phyloP scores from a whole-genome alignment of 2,113 vertebrate genomes.

The Diadophis punctatus region DNA sequence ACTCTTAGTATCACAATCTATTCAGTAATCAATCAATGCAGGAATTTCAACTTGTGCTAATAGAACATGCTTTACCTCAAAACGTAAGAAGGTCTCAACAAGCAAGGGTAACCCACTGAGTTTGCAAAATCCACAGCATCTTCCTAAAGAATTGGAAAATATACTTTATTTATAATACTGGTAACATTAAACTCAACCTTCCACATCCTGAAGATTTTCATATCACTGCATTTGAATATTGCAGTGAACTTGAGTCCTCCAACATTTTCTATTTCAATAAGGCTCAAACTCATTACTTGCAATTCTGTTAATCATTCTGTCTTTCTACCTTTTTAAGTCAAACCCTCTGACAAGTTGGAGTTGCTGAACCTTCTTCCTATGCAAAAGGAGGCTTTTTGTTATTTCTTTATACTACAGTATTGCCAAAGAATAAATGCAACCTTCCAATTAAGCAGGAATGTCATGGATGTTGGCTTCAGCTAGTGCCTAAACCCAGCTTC shows the following conservation, averaged over 20 bases:
- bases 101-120: conserved; percentile 86
- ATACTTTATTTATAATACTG: not conserved
- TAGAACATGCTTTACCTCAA: conserved; percentile 76
- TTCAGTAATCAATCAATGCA: not conserved
- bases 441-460: not conserved
- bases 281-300: not conserved
- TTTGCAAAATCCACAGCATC: conserved; percentile 85
- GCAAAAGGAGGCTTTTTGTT: not conserved
- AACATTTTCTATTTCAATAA: not conserved
- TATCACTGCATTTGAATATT: not conserved
- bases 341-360: not conserved
- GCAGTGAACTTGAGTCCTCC: not conserved
- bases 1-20: not conserved
- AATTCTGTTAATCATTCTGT: not conserved
- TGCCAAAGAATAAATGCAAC: not conserved
- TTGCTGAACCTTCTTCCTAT: not conserved
- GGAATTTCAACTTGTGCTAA: not conserved
- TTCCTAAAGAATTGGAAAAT: conserved; percentile 70
- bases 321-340: not conserved
- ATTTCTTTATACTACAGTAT: not conserved
- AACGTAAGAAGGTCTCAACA: conserved; percentile 91
- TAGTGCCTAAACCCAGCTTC: not conserved
- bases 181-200: too few species aligned
- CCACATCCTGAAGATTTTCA: not conserved
- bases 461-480: not conserved